Evolutionary conservation across 2,113 vertebrate genomes (phyloP), one percentile per base, ranked within the genome.

Genomic region (Chascanopsetta lugubris): DNA sequence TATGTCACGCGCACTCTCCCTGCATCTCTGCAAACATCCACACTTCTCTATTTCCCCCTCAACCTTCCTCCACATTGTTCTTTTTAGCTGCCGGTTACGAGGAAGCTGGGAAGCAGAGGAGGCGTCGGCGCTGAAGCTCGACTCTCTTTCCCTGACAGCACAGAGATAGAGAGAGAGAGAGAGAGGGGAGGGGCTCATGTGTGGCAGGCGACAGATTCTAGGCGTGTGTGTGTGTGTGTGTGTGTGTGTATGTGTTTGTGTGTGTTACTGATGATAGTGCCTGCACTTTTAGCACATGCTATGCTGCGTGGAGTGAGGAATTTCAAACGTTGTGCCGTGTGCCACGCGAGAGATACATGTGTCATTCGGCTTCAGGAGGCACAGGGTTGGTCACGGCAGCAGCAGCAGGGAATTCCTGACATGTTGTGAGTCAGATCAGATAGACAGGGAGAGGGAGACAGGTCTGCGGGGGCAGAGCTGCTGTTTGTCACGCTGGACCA

Each of bases 371-470:
- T 66, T 84, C 75, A 77, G 72, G 72, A 49, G 61, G 61, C 61
- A 57, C 58, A 53, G 71, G 90, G 87, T 89, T 80, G 85, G 85
- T 87, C 79, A 88, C 51, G 48, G 81, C 69, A 56, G 61, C 69
- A 56, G 61, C 61, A 69, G 68, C 72, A 10, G 64, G 70, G 67
- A 56, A 21, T 36, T 56, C 20, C 59, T 55, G 66, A 64, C 50
- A 56, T 20, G 61, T 53, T 20, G 56, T 26, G 60, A 80, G 36
- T 70, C 47, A 18, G n/a, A 40, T 58, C 45, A 59, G 21, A 58
- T 15, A 8, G 29, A 27, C 2, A 40, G 49, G 32, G 20, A 47
- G 40, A n/a, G n/a, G n/a, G n/a, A n/a, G n/a, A n/a, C n/a, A n/a
- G n/a, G n/a, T n/a, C 71, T 61, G 55, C 59, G 66, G 66, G 12